phyloP scores from a whole-genome alignment of 2,113 vertebrate species.

The Nycticebus coucang region DNA sequence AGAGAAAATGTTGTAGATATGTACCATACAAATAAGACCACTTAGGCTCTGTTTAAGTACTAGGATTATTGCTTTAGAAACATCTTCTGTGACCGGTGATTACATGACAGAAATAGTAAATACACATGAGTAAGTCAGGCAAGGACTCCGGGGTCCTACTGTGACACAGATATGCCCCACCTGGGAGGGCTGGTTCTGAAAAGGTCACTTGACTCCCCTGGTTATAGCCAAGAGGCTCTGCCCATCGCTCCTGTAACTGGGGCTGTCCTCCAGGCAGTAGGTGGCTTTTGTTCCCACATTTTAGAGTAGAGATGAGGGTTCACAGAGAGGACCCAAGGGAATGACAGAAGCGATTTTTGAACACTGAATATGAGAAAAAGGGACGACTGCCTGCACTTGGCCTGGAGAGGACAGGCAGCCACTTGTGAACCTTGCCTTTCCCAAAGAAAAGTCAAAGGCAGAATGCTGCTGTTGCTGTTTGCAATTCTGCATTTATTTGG shows the following conservation, averaged over 20 bases:
- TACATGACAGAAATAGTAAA: neutral
- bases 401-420: neutral
- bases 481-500: neutral
- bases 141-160: neutral
- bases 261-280: accelerated
- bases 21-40: neutral
- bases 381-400: accelerated
- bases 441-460: accelerated
- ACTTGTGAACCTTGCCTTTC: accelerated
- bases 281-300: accelerated
- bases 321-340: no score
- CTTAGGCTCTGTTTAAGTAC: neutral
- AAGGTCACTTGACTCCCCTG: neutral
- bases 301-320: neutral
- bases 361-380: neutral
- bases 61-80: neutral
- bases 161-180: accelerated
- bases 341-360: neutral
- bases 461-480: accelerated
- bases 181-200: accelerated
- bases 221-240: no score
- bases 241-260: neutral
- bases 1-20: neutral
- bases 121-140: neutral
- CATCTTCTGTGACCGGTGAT: neutral